These are phyloP conservation scores for Dynastes maya DNA, from an alignment of 2,888 invertebrate species.

Conservation along the genomic window DNA sequence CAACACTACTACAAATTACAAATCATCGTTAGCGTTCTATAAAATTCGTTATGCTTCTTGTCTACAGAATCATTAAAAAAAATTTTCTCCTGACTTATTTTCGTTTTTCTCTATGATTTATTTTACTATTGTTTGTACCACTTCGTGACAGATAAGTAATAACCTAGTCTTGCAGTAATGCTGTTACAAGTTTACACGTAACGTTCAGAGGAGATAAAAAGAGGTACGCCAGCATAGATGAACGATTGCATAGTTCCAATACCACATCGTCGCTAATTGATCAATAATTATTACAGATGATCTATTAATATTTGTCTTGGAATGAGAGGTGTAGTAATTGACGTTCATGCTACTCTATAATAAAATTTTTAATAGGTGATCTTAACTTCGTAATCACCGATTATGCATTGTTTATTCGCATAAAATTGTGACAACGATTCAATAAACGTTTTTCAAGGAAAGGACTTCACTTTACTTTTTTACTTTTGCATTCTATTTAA, in stretches of 20 bases:
- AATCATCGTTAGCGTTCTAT: conserved; percentile 29
- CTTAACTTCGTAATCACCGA: not conserved
- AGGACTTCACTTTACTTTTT: too few relatives aligned
- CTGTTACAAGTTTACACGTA: conserved; percentile 17
- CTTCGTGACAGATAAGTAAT: not conserved
- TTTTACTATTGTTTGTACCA: not conserved
- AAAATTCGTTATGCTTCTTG: conserved; percentile 21
- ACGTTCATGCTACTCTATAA: conserved; percentile 1
- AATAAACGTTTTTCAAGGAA: too few relatives aligned
- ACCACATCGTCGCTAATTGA: conserved; percentile 64
- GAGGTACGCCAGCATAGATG: conserved; percentile 17
- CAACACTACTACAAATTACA: conserved; percentile 17
- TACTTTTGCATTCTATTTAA: too few relatives aligned
- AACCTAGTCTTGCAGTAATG: too few relatives aligned
- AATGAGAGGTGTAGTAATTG: conserved; percentile 41
- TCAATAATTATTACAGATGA: conserved; percentile 65
- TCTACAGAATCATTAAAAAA: not conserved
- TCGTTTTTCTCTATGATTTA: not conserved
- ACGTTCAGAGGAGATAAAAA: conserved; percentile 1
- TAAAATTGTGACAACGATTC: not conserved
- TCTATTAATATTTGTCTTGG: conserved; percentile 52
- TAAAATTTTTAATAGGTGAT: conserved; percentile 36
- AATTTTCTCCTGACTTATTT: conserved; percentile 8
- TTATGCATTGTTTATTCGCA: not conserved
- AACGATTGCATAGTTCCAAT: conserved; percentile 62